Evolutionary conservation across 2,797 vertebrate genomes (phyloP).

Genomic region (Rachycentron canadum): DNA sequence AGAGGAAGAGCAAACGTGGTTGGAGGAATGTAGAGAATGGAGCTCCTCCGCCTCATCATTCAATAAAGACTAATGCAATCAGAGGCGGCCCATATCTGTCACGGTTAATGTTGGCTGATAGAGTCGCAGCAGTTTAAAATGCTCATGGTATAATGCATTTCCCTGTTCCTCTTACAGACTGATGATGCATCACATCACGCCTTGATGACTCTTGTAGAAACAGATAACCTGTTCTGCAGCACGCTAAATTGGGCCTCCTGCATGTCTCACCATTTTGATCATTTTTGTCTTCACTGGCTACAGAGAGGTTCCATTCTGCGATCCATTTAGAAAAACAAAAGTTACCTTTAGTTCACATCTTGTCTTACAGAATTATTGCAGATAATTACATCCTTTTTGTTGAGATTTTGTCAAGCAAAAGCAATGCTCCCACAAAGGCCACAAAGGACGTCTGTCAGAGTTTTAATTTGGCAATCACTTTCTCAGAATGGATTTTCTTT

Average conservation of each 20-base stretch:
- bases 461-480: slow-evolving; percentile 28
- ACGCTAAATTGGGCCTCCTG: slow-evolving; percentile 39
- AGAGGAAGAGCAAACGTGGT: slow-evolving; percentile 56
- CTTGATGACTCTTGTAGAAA: slow-evolving; percentile 62
- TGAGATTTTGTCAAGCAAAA: slow-evolving; percentile 31
- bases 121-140: slow-evolving; percentile 73
- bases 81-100: slow-evolving; percentile 76
- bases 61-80: slow-evolving; percentile 78
- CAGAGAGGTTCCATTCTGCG: slow-evolving; percentile 19
- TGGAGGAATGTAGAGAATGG: slow-evolving; percentile 59
- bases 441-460: slow-evolving; percentile 27
- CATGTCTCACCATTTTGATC: slow-evolving; percentile 34
- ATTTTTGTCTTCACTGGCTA: slow-evolving; percentile 40
- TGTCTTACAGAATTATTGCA: slow-evolving; percentile 45
- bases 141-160: slow-evolving; percentile 74
- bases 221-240: slow-evolving; percentile 63
- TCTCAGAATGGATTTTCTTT: not conserved
- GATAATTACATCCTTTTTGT: slow-evolving; percentile 32
- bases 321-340: slow-evolving; percentile 45
- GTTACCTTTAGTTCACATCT: slow-evolving; percentile 47
- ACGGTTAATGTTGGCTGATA: slow-evolving; percentile 74
- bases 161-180: slow-evolving; percentile 62
- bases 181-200: slow-evolving; percentile 69
- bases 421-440: slow-evolving; percentile 22
- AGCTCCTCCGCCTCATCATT: slow-evolving; percentile 67